Evolutionary conservation across 2,113 vertebrate genomes (phyloP), one percentile per base, ranked within the genome.

Genomic region (Cebus imitator): DNA sequence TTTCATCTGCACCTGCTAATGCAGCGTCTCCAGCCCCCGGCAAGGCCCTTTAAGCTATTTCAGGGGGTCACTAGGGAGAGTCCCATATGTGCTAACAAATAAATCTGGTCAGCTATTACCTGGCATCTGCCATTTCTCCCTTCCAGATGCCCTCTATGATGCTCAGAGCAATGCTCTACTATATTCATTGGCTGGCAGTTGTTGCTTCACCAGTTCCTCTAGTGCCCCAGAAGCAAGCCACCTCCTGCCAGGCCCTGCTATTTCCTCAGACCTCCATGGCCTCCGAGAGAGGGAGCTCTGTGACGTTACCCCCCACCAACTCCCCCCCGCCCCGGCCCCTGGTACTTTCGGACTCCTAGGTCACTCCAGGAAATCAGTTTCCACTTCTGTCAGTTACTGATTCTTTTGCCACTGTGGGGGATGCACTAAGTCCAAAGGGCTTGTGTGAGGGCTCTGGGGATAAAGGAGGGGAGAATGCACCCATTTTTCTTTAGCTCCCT

Each of bases 61-160:
- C 80, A 95, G 75, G 73, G 78, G 75, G 55, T 82, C 87, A 70
- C 75, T 43, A 40, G 91, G 75, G 87, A 94, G 80, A 90, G 84
- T 61, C 50, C 68, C 84, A 61, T 70, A 55, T 96, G 91, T 70
- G 78, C 87, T 90, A 73, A 78, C 75, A 87, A 95, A 82, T 87
- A 61, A 58, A 76, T 95, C 76, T 78, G 57, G 48, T 87, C 85
- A 57, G 64, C 76, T 87, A 1, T 70, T 87, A 25, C 55, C 75
- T 57, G 83, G 72, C 61, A 57, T n/a, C 87, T 97, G 79, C 93
- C 80, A 50, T 57, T 86, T 87, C n/a, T 58, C 85, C 70, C 32
- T 23, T 79, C 87, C 50, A 37, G 50, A 48, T 0, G 17, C 35
- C 45, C 55, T 52, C 48, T 35, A 2, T 57, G 68, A 25, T 16